Evolutionary conservation across 2,113 vertebrate genomes (phyloP), one percentile per base, ranked within the genome.

Genomic region (Piliocolobus tephrosceles): DNA sequence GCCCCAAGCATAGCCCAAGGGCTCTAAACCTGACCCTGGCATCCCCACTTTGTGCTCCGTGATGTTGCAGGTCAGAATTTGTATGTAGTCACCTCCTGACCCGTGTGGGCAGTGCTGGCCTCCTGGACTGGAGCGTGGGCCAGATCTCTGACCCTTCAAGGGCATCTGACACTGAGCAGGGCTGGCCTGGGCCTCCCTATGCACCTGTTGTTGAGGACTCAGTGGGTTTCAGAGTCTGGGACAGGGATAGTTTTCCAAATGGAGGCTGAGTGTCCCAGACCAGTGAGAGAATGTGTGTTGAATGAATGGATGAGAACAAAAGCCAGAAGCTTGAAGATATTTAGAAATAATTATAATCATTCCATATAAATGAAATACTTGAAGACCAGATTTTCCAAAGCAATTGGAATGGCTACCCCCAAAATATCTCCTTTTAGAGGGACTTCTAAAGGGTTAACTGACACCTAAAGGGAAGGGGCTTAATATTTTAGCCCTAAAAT

Each of bases 171-270:
- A 10, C 4, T 1, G 12, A 55, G 8, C 12, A 20, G 6, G 0
- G 16, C 11, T 23, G 4, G 57, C 43, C 25, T 91, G 18, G 30
- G n/a, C 73, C 80, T 30, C 32, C 45, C 35, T 6, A 6, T 0
- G 3, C 2, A 6, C 22, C 4, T 16, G 50, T 23, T 25, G 1
- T 27, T 3, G 2, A 25, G 38, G 32, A 17, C 10, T 2, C 23
- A 27, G n/a, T 25, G 43, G 20, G 10, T 68, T 18, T 80, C 78
- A 68, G 92, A 38, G 57, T 32, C 43, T 50, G 32, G 40, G n/a
- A 52, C 5, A 4, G 3, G 35, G 8, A n/a, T 27, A 5, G 0
- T 35, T 22, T 52, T 90, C 52, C 27, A 58, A 30, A 16, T 10
- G 25, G 83, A 81, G 52, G 17, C 40, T 50, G 38, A 3, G 8